Conservation (phyloP, 1,140 invertebrate species). For the Notospermus geniculatus region DNA sequence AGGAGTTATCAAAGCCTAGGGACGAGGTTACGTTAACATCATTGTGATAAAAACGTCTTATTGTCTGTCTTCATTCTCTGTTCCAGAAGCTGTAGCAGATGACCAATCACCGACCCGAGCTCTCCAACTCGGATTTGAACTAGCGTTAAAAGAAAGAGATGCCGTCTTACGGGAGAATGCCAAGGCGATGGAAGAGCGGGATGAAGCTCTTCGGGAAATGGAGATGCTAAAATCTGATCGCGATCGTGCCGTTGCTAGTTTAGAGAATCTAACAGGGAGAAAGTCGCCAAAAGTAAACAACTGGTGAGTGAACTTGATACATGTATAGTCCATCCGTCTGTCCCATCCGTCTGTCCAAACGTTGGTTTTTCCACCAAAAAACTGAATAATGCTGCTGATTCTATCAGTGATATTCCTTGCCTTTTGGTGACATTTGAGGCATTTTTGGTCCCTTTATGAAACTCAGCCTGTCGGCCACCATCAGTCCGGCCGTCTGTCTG, state of each 20-base stretch:
- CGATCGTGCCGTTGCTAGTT: slow-evolving; percentile 37
- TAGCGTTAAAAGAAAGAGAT: slow-evolving; percentile 50
- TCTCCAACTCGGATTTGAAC: slow-evolving; percentile 45
- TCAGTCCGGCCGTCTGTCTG: too few relatives aligned
- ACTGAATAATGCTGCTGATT: too few relatives aligned
- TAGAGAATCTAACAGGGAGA: slow-evolving; percentile 34
- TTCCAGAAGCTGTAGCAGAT: slow-evolving; percentile 6
- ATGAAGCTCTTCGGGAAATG: slow-evolving; percentile 32
- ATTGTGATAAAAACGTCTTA: too few relatives aligned
- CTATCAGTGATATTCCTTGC: too few relatives aligned
- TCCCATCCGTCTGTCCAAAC: too few relatives aligned
- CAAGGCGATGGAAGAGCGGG: slow-evolving; percentile 38
- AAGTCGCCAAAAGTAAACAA: slow-evolving; percentile 16
- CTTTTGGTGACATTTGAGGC: too few relatives aligned
- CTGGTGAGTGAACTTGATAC: slow-evolving; percentile 23
- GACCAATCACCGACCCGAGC: slow-evolving; percentile 33
- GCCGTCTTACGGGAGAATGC: slow-evolving; percentile 46
- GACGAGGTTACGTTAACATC: too few relatives aligned
- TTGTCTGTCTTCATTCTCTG: too few relatives aligned
- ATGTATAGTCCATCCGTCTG: neutral
- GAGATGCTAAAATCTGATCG: slow-evolving; percentile 38
- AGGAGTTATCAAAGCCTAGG: too few relatives aligned
- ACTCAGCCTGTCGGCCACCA: too few relatives aligned
- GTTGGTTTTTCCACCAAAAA: too few relatives aligned
- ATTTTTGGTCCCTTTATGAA: too few relatives aligned